These are phyloP conservation scores for Rhynchotus rufescens DNA, from an alignment of 2,797 vertebrate species.

Conservation along the genomic window DNA sequence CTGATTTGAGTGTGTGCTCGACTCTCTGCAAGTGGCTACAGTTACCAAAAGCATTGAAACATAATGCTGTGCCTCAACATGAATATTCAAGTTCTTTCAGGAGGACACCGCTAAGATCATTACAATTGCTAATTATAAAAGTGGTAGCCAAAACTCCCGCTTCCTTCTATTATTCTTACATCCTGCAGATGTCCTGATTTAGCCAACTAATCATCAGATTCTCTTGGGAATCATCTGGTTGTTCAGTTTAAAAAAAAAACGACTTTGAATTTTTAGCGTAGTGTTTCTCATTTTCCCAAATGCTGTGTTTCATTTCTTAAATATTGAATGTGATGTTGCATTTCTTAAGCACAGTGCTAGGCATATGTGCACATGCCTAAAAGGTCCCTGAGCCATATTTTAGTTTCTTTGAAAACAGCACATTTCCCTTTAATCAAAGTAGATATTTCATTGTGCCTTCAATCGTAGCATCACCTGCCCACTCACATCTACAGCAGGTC, in stretches of 20 bases:
- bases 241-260: not conserved
- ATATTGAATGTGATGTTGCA: constrained; percentile 3
- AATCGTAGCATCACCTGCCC: constrained; percentile 13
- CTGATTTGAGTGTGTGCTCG: constrained; percentile 55
- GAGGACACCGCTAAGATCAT: constrained; percentile 67
- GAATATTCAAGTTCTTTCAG: constrained; percentile 60
- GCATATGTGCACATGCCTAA: not conserved
- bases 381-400: not conserved
- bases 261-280: constrained; percentile 12
- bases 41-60: constrained; percentile 42
- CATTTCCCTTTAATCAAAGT: constrained; percentile 1
- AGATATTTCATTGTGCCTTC: constrained; percentile 15
- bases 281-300: constrained; percentile 16
- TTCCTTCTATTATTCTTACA: constrained; percentile 82
- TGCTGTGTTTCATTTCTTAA: constrained; percentile 13
- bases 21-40: constrained; percentile 43
- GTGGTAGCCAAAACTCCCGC: constrained; percentile 54
- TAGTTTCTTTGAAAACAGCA: not conserved
- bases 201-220: constrained; percentile 67
- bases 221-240: constrained; percentile 65
- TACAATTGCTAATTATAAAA: constrained; percentile 80
- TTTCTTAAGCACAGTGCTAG: constrained; percentile 12
- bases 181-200: constrained; percentile 81
- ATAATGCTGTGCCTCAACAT: constrained; percentile 30
- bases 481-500: not conserved